These are phyloP conservation scores for Ichneumoninae sp. DNA, from an alignment of 2,888 invertebrate genomes.

Conservation along the genomic window DNA sequence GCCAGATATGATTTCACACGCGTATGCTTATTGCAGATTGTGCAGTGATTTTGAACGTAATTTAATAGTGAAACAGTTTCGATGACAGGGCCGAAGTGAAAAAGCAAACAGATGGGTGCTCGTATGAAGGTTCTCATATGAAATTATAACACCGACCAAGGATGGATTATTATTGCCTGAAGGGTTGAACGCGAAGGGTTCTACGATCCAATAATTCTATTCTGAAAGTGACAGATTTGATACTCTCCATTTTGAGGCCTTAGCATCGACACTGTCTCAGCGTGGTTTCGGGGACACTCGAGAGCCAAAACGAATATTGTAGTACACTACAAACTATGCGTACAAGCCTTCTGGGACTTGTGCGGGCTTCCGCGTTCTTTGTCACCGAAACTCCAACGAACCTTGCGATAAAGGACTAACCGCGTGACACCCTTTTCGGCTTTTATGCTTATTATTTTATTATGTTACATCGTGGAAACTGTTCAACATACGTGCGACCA, in stretches of 20 bases:
- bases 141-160: neutral
- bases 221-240: neutral
- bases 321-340: neutral
- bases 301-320: neutral
- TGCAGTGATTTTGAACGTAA: neutral
- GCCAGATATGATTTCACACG: no score
- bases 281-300: neutral
- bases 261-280: neutral
- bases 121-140: neutral
- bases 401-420: neutral
- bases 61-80: neutral
- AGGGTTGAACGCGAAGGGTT: slow-evolving; percentile 1
- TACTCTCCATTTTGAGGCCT: neutral
- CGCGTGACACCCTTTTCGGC: neutral
- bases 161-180: neutral
- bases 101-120: neutral
- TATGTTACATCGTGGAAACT: neutral
- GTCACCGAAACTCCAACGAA: neutral
- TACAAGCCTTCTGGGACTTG: neutral
- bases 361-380: neutral
- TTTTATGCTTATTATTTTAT: neutral
- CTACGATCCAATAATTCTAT: neutral
- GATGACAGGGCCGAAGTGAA: neutral
- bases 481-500: neutral
- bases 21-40: neutral